Conservation (phyloP, 2,888 invertebrate species). For the Philaethria dido region DNA sequence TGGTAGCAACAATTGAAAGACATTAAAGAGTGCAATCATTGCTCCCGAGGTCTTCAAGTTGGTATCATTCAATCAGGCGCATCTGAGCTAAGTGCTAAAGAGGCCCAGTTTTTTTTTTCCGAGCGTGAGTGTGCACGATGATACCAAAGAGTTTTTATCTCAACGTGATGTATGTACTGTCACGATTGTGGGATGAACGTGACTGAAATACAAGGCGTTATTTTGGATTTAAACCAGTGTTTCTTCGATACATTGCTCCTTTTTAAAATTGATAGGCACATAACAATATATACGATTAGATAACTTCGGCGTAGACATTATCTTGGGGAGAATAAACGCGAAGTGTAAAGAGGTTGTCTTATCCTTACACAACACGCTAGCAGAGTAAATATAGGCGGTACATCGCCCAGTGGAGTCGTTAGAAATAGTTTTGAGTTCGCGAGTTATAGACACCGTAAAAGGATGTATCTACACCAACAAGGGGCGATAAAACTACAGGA, state of each 20-base stretch:
- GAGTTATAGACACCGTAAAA: slow-evolving; percentile 67
- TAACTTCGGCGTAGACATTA: slow-evolving; percentile 31
- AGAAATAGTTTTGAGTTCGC: slow-evolving; percentile 61
- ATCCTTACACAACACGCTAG: slow-evolving; percentile 41
- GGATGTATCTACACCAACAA: slow-evolving; percentile 66
- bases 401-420: slow-evolving; percentile 49
- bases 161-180: slow-evolving; percentile 75
- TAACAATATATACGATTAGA: slow-evolving; percentile 32
- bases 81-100: slow-evolving; percentile 62
- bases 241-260: slow-evolving; percentile 37
- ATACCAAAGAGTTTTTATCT: slow-evolving; percentile 76
- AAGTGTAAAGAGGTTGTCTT: slow-evolving; percentile 42
- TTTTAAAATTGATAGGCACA: slow-evolving; percentile 39
- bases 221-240: slow-evolving; percentile 53
- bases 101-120: slow-evolving; percentile 53
- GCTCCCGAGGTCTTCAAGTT: slow-evolving; percentile 32
- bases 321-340: slow-evolving; percentile 35
- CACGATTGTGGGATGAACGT: slow-evolving; percentile 74
- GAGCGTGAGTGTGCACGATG: slow-evolving; percentile 63
- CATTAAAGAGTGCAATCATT: slow-evolving; percentile 16
- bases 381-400: slow-evolving; percentile 45
- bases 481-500: slow-evolving; percentile 66
- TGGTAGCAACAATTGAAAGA: slow-evolving; percentile 10
- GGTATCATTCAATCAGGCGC: slow-evolving; percentile 56
- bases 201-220: slow-evolving; percentile 75